Evolutionary conservation across 2,888 invertebrate species (phyloP), one percentile per base, ranked within the genome.

Genomic region (Dasysyrphus albostriatus): DNA sequence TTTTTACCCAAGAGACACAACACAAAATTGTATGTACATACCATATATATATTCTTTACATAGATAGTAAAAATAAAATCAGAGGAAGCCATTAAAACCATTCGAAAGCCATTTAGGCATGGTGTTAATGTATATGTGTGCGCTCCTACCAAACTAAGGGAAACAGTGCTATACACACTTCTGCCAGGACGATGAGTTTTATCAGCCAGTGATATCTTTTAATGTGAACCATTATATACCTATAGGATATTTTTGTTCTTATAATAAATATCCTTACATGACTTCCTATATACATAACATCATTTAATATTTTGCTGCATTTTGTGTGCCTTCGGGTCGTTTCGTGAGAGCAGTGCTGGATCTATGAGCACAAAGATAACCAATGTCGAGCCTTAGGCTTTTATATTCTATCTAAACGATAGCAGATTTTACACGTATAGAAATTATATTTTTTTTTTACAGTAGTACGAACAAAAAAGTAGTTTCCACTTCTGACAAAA

Each of bases 41-140:
- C 24, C 24, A 24, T 12, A 39, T 39, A 12, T 12, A 39, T 10
- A 39, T 5, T 2, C 2, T n/a, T n/a, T n/a, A 24, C 24, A 47
- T 49, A 32, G 16, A 37, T 37, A 19, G n/a, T 19, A 58, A 79
- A 24, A 72, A 81, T 77, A 59, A 73, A 81, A 77, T 69, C 75
- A 85, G 76, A 77, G 80, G 84, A 81, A 81, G 69, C 81, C 76
- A 81, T 85, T 77, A 73, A 77, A 73, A 54, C 47, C 84, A 77
- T 74, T 81, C 67, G 73, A 73, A 69, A 59, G 54, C 67, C 72
- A 73, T 83, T 75, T 70, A 14, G 54, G 54, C n/a, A 54, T 32
- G 5, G 29, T 51, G 51, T 51, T 51, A 12, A 24, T 51, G 5
- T 51, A 0, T 29, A 6, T 3, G 47, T 73, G 34, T 16, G 34